phyloP scores from a whole-genome alignment of 2,113 vertebrate species.

The Chaenogobius annularis region DNA sequence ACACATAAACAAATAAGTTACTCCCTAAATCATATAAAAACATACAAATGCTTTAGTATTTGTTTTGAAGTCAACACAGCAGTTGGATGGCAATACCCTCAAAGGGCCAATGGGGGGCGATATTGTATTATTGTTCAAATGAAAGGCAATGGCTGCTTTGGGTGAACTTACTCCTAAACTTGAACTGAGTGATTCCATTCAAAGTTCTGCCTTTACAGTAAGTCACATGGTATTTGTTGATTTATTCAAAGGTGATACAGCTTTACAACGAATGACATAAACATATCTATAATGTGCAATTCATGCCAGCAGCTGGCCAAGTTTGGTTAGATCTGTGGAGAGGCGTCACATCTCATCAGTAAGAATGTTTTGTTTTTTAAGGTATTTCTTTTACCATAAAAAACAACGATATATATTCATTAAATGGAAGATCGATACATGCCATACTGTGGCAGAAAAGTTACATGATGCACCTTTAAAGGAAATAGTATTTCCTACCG shows the following conservation, averaged over 20 bases:
- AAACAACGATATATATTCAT: too few relatives aligned
- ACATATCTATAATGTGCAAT: not conserved
- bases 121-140: conserved; percentile 35
- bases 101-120: conserved; percentile 45
- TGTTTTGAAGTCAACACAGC: not conserved
- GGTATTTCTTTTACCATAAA: not conserved
- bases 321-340: too few relatives aligned
- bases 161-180: not conserved
- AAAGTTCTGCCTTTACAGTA: too few relatives aligned
- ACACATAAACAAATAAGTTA: not conserved
- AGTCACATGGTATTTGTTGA: too few relatives aligned
- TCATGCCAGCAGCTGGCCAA: too few relatives aligned
- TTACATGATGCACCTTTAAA: not conserved
- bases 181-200: not conserved
- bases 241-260: not conserved
- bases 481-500: too few relatives aligned
- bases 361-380: not conserved
- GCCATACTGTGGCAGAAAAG: not conserved
- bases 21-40: not conserved
- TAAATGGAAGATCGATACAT: too few relatives aligned
- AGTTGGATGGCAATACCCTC: conserved; percentile 32
- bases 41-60: not conserved
- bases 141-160: conserved; percentile 11
- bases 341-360: too few relatives aligned
- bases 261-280: not conserved